Percentiles rank a stretch among this genome's conserved stretches.
phyloP scores from a whole-genome alignment of 2,113 vertebrate species.

The Otocyon megalotis region DNA sequence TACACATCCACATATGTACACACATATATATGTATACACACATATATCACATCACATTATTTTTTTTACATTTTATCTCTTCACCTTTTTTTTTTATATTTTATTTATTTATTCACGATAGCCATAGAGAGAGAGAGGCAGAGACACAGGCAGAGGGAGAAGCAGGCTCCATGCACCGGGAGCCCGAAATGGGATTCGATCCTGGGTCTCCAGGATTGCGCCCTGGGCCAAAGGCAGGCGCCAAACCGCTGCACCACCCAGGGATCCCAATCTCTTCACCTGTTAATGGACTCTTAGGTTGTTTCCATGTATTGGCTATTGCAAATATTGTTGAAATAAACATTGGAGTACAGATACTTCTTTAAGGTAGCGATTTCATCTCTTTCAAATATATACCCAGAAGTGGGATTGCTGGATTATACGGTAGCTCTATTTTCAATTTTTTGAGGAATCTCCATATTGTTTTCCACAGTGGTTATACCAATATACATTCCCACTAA shows the following conservation, averaged over 20 bases:
- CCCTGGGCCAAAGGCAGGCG: no score
- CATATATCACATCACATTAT: no score
- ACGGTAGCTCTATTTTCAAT: not conserved
- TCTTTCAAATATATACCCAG: not conserved
- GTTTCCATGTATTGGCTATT: not conserved
- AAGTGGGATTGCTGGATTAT: not conserved
- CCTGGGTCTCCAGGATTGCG: no score
- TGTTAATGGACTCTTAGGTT: not conserved
- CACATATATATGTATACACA: no score
- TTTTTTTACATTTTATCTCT: not conserved
- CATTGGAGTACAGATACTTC: not conserved
- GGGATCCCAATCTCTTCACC: not conserved
- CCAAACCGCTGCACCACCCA: no score
- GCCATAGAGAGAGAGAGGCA: no score
- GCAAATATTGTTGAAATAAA: not conserved
- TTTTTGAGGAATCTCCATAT: not conserved
- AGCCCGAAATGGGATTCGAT: no score
- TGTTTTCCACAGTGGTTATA: not conserved
- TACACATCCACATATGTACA: no score
- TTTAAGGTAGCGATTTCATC: not conserved
- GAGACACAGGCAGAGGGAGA: no score
- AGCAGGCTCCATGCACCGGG: no score
- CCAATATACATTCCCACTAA: not conserved
- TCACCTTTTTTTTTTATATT: not conserved
- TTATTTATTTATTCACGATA: no score